A percentile compares a stretch with the other conserved stretches of the same genome.
Conservation (phyloP, 1,140 invertebrate species). For the Zaprionus camerounensis region DNA sequence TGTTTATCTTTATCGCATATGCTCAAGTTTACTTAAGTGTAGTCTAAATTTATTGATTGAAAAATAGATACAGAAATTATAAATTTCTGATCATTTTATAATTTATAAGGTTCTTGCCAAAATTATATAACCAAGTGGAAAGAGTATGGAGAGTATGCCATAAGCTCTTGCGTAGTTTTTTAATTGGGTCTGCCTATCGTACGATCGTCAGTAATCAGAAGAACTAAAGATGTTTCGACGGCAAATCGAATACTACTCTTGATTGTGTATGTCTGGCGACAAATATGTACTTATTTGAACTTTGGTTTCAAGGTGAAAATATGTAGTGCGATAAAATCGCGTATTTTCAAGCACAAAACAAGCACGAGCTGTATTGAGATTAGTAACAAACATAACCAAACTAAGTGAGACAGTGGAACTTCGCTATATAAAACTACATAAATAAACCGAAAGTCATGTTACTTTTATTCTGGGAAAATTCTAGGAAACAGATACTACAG, state of each 20-base stretch:
- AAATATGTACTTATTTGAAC: constrained; percentile 52
- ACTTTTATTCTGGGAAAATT: not conserved
- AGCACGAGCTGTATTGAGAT: constrained; percentile 25
- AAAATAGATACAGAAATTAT: constrained; percentile 19
- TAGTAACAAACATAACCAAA: constrained; percentile 32
- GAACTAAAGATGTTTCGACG: constrained; percentile 36
- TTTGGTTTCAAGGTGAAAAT: constrained; percentile 66
- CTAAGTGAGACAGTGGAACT: not conserved
- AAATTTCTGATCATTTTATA: constrained; percentile 7
- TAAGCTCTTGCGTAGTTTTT: constrained; percentile 21
- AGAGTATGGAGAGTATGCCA: constrained; percentile 35
- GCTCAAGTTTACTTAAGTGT: constrained; percentile 22
- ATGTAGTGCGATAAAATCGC: constrained; percentile 57
- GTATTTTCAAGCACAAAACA: constrained; percentile 30
- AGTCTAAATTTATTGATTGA: constrained; percentile 11
- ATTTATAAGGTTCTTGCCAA: constrained; percentile 52
- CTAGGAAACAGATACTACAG: not conserved
- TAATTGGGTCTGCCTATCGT: constrained; percentile 46
- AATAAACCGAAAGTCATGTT: too few relatives aligned
- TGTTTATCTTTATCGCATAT: constrained; percentile 68
- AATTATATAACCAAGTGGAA: constrained; percentile 71
- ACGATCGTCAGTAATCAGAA: constrained; percentile 63
- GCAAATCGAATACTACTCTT: constrained; percentile 3
- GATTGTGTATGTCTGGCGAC: constrained; percentile 15
- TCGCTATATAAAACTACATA: not conserved